phyloP scores from a whole-genome alignment of 2,113 vertebrate genomes.

The Sylvietta virens region DNA sequence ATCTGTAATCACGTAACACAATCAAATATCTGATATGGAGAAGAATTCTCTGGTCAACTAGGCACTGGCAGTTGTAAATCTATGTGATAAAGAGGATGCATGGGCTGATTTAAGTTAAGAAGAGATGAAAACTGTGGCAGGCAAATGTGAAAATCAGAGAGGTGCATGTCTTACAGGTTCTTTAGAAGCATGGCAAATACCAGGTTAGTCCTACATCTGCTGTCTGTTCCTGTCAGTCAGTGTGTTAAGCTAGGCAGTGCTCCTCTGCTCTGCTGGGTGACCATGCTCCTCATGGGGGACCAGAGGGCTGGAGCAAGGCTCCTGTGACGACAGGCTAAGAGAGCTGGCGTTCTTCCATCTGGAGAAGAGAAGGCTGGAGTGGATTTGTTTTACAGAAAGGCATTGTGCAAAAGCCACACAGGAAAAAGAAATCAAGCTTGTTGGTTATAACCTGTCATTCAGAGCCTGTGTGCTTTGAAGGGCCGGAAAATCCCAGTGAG shows the following conservation, averaged over 20 bases:
- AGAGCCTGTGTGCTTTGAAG: neutral
- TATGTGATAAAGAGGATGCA: neutral
- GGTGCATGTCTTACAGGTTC: neutral
- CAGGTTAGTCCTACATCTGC: neutral
- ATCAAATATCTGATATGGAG: neutral
- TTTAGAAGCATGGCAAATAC: neutral
- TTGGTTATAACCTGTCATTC: neutral
- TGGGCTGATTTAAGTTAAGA: neutral
- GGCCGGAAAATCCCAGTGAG: neutral
- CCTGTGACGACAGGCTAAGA: neutral
- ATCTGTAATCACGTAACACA: neutral
- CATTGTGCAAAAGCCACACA: neutral
- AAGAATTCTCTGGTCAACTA: neutral
- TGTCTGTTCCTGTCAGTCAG: neutral
- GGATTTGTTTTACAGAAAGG: neutral
- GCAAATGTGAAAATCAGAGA: neutral
- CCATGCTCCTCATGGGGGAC: neutral
- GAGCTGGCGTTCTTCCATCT: neutral
- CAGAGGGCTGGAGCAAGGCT: neutral
- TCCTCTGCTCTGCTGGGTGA: neutral
- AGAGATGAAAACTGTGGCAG: neutral
- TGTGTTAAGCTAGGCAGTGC: neutral
- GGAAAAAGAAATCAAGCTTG: neutral
- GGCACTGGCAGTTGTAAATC: neutral
- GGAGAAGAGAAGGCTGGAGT: neutral